phyloP scores from a whole-genome alignment of 2,797 vertebrate genomes.

The Thalassophryne amazonica region DNA sequence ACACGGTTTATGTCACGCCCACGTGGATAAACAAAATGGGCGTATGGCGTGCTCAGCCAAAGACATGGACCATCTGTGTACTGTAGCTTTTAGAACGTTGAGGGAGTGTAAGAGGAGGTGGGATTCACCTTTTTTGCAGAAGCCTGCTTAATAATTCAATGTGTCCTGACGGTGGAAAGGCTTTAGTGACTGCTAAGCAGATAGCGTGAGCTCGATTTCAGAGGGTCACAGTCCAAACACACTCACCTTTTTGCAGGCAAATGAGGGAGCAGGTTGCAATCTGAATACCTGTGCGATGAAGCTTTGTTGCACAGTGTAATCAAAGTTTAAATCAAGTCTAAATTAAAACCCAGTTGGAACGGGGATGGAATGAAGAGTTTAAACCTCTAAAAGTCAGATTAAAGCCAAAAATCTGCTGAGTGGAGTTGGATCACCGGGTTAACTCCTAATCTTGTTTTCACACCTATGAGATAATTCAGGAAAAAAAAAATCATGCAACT shows the following conservation, averaged over 20 bases:
- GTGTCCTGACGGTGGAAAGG: conserved; percentile 11
- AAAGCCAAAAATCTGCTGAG: no score
- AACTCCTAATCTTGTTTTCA: no score
- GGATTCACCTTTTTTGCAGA: conserved; percentile 20
- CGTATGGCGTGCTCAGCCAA: conserved; percentile 18
- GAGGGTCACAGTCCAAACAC: conserved; percentile 9
- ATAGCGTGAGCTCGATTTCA: conserved; percentile 33
- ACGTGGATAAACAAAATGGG: conserved; percentile 34
- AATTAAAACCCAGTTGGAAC: no score
- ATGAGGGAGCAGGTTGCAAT: background rate
- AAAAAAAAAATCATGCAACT: no score
- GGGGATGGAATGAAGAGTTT: no score
- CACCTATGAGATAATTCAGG: no score
- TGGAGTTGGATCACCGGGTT: no score
- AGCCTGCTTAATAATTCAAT: conserved; percentile 56
- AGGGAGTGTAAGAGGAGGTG: conserved; percentile 1
- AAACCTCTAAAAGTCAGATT: no score
- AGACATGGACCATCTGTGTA: conserved; percentile 48
- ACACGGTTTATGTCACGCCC: conserved; percentile 43
- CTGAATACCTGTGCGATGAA: background rate
- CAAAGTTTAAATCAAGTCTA: background rate
- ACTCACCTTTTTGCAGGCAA: background rate
- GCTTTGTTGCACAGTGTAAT: background rate
- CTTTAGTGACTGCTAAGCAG: conserved; percentile 14
- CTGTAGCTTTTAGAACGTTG: conserved; percentile 6